Conservation (phyloP, 2,113 vertebrate species). For the Alectura lathami region DNA sequence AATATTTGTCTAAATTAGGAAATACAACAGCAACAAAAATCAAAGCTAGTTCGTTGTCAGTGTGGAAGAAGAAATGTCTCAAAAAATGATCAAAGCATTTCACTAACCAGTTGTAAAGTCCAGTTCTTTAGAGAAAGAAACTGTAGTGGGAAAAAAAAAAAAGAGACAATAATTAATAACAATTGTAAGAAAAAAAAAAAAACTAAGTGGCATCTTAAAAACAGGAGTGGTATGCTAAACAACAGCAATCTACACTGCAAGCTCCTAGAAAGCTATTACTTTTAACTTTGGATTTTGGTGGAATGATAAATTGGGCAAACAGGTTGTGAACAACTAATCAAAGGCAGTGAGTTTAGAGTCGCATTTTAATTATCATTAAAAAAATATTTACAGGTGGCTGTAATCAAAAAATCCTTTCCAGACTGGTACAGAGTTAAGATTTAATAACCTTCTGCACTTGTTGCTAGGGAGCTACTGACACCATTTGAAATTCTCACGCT, state of each 20-base stretch:
- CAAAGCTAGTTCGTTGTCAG: not conserved
- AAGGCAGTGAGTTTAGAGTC: not conserved
- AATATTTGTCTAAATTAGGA: not conserved
- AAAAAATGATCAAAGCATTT: not conserved
- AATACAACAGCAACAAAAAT: not conserved
- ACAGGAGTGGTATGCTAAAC: not conserved
- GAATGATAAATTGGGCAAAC: not conserved
- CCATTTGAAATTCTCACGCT: not conserved
- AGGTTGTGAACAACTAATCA: not conserved
- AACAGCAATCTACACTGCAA: not conserved
- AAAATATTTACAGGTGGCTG: not conserved
- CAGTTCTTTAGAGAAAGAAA: constrained; percentile 96
- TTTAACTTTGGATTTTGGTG: not conserved
- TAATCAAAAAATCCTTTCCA: not conserved
- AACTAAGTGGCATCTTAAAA: not conserved
- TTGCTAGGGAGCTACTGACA: not conserved
- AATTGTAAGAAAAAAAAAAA: not conserved
- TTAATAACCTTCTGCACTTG: not conserved
- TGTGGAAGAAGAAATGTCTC: not conserved
- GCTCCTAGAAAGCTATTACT: not conserved
- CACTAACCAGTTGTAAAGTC: constrained; percentile 92
- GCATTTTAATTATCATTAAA: not conserved
- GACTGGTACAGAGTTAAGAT: not conserved
- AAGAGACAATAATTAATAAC: not conserved
- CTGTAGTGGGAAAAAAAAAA: constrained; percentile 72